phyloP scores from a whole-genome alignment of 2,797 vertebrate genomes.

The Neosalanx taihuensis region DNA sequence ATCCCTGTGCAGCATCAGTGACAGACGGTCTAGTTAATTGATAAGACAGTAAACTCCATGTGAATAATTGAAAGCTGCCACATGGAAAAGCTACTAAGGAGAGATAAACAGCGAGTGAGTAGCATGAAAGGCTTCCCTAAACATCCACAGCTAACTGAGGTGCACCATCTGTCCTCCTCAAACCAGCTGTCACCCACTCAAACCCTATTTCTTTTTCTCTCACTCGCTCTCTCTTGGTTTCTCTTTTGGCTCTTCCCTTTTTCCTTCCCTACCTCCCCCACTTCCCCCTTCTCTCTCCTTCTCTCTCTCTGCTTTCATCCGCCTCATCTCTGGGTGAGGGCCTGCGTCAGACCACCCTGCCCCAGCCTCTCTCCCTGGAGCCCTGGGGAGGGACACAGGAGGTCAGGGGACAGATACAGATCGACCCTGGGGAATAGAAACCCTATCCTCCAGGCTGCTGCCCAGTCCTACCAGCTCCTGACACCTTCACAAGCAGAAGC shows the following conservation, averaged over 20 bases:
- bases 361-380: too few relatives aligned
- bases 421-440: too few relatives aligned
- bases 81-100: constrained; percentile 26
- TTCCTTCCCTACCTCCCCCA: background rate
- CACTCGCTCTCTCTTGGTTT: background rate
- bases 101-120: constrained; percentile 35
- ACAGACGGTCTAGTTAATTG: constrained; percentile 6
- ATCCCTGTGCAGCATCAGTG: background rate
- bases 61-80: constrained; percentile 35
- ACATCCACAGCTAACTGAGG: constrained; percentile 2
- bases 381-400: too few relatives aligned
- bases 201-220: constrained; percentile 9
- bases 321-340: too few relatives aligned
- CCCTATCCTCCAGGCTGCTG: too few relatives aligned
- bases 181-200: constrained; percentile 19
- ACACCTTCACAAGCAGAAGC: too few relatives aligned
- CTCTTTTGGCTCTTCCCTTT: background rate
- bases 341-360: too few relatives aligned
- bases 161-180: constrained; percentile 28
- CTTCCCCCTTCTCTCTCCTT: background rate
- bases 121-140: constrained; percentile 13
- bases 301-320: background rate
- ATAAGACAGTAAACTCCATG: constrained; percentile 15
- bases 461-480: too few relatives aligned
- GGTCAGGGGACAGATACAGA: too few relatives aligned